Evolutionary conservation across 2,113 vertebrate species (phyloP), one percentile per base, ranked within the genome.

Genomic region (Cynocephalus volans): DNA sequence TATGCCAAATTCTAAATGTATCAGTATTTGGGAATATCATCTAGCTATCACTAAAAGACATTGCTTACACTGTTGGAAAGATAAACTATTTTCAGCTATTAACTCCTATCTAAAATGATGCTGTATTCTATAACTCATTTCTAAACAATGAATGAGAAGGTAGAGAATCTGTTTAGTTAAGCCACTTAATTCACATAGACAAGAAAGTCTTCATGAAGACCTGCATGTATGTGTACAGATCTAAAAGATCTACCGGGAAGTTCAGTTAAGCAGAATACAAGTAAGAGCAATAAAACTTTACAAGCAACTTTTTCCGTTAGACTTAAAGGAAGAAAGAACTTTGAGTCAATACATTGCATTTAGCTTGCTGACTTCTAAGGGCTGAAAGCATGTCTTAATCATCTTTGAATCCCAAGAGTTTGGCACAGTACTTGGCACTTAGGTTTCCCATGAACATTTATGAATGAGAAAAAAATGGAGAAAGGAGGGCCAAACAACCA

Each of bases 111-210:
- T 96, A 83, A 94, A 96, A 90, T 70, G 65, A 92, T 48, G 64
- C 45, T 75, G 67, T 85, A 92, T 70, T 89, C n/a, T 48, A 0
- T 69, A 91, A 96, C 5, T 90, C n/a, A 90, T 54, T 95, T 93
- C 48, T 84, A 84, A 87, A 88, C 41, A 79, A 64, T 26, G 58
- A 86, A 48, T 82, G 24, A 41, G 52, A 79, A 80, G 48, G 26
- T 82, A 48, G 24, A 52, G 31, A 72, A 6, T 89, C 48, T 90
- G 56, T 24, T 96, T 75, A 87, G 19, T 19, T 70, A 97, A 50
- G 67, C 64, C 48, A 95, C n/a, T 31, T 54, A 90, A 95, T 75
- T 80, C 70, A 90, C 45, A 84, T 10, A 67, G 45, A 64, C 28
- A 79, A 84, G 86, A 72, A 82, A 48, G 24, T 88, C 12, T 87